Evolutionary conservation across 2,888 invertebrate species (phyloP).

Genomic region (Rhaphigaster nebulosa): DNA sequence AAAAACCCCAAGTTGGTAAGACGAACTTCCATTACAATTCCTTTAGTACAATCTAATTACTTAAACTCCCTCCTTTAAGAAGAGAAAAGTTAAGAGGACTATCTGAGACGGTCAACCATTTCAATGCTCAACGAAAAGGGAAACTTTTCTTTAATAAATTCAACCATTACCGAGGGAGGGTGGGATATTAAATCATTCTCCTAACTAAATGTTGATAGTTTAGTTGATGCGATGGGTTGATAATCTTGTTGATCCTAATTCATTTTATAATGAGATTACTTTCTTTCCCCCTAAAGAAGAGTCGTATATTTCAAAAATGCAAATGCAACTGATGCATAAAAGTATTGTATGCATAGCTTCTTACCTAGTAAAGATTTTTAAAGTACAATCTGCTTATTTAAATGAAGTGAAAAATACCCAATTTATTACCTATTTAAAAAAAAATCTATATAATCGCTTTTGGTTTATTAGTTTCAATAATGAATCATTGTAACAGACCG

Average conservation of each 20-base stretch:
- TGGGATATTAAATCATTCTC: neutral
- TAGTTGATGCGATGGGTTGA: neutral
- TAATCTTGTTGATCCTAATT: neutral
- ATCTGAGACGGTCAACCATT: neutral
- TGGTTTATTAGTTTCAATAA: too few relatives aligned
- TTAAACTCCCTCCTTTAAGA: constrained; percentile 8
- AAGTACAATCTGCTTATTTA: too few relatives aligned
- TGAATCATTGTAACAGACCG: too few relatives aligned
- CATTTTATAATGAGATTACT: neutral
- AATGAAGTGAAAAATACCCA: too few relatives aligned
- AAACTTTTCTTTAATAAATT: constrained; percentile 3
- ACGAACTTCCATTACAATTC: constrained; percentile 4
- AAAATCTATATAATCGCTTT: too few relatives aligned
- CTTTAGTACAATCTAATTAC: constrained; percentile 35
- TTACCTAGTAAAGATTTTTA: too few relatives aligned
- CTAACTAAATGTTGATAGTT: neutral
- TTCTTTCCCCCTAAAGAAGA: too few relatives aligned
- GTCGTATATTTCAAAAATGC: too few relatives aligned
- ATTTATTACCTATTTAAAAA: too few relatives aligned
- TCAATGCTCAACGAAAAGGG: neutral
- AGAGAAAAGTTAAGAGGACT: neutral
- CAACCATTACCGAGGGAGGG: neutral
- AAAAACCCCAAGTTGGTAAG: neutral
- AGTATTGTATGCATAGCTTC: too few relatives aligned
- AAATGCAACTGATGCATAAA: too few relatives aligned